Evolutionary conservation across 2,888 invertebrate species (phyloP).

Genomic region (Clistopyga incitator): DNA sequence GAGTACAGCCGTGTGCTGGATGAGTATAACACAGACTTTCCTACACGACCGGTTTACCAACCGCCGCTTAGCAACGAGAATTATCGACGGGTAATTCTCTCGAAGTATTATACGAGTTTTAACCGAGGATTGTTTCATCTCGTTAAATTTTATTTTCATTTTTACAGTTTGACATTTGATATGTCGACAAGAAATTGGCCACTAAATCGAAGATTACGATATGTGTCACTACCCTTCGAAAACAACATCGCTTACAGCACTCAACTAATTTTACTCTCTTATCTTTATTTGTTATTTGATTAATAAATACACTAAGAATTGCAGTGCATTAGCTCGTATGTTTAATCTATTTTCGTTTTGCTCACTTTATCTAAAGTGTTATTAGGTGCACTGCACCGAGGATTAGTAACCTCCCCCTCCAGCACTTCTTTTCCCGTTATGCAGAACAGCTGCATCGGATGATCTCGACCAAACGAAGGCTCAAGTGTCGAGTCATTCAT

Average conservation of each 20-base stretch:
- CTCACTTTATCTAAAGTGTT: constrained; percentile 17
- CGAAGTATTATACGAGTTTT: not conserved
- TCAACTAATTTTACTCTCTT: not conserved
- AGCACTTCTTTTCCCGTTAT: constrained; percentile 58
- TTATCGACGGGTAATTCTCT: constrained; percentile 44
- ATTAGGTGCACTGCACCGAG: not conserved
- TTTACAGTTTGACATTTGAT: not conserved
- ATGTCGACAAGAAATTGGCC: not conserved
- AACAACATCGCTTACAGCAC: not conserved
- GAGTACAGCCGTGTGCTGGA: constrained; percentile 12
- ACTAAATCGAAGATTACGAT: constrained; percentile 6
- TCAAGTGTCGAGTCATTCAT: constrained; percentile 62
- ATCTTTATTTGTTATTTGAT: constrained; percentile 22
- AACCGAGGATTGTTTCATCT: not conserved
- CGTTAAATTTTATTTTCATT: not conserved
- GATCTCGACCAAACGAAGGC: constrained; percentile 54
- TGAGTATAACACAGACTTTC: constrained; percentile 29
- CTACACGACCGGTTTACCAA: constrained; percentile 52
- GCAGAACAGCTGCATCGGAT: constrained; percentile 64
- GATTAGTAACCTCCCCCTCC: constrained; percentile 33
- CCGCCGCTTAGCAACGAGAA: constrained; percentile 55
- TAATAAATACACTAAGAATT: not conserved
- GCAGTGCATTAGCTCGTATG: not conserved
- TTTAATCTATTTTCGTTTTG: not conserved
- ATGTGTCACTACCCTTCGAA: not conserved